Percentiles rank a stretch among this genome's conserved stretches.
Evolutionary conservation across 2,797 vertebrate species (phyloP).

Genomic region (Channa striata): DNA sequence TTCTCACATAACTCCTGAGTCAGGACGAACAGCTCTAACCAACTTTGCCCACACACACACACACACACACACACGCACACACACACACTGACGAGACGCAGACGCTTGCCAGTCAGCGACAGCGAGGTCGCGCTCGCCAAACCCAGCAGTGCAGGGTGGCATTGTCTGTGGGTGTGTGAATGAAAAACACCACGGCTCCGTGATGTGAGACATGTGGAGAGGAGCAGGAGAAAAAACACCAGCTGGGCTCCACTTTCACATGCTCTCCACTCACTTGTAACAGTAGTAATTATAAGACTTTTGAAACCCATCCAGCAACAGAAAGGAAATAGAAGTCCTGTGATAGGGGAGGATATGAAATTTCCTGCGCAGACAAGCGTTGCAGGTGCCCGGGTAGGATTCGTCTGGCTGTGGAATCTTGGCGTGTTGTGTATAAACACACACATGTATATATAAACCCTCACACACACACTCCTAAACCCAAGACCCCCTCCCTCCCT

Average conservation of each 20-base stretch:
- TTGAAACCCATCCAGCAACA: constrained; percentile 81
- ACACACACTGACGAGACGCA: constrained; percentile 67
- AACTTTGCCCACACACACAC: background rate
- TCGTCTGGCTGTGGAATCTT: constrained; percentile 85
- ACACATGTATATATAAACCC: constrained; percentile 45
- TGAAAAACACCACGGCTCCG: constrained; percentile 71
- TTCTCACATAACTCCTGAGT: constrained; percentile 47
- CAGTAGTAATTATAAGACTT: constrained; percentile 83
- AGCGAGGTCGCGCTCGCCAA: constrained; percentile 68
- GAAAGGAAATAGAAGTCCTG: constrained; percentile 85
- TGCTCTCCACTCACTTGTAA: constrained; percentile 77
- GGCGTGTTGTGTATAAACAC: constrained; percentile 76
- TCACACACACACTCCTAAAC: constrained; percentile 26
- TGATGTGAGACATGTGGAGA: constrained; percentile 78
- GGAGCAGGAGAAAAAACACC: constrained; percentile 77
- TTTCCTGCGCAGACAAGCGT: constrained; percentile 88
- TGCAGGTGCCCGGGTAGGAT: constrained; percentile 86
- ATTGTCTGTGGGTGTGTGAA: constrained; percentile 69
- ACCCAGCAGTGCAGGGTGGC: constrained; percentile 69
- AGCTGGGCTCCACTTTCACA: constrained; percentile 81
- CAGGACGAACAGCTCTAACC: constrained; percentile 40
- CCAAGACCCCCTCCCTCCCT: constrained; percentile 12
- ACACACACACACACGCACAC: constrained; percentile 61
- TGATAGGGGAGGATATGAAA: constrained; percentile 90
- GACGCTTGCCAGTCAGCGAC: constrained; percentile 70